A percentile compares a stretch with the other conserved stretches of the same genome.
phyloP scores from a whole-genome alignment of 2,113 vertebrate species.

The Hemiscyllium ocellatum region DNA sequence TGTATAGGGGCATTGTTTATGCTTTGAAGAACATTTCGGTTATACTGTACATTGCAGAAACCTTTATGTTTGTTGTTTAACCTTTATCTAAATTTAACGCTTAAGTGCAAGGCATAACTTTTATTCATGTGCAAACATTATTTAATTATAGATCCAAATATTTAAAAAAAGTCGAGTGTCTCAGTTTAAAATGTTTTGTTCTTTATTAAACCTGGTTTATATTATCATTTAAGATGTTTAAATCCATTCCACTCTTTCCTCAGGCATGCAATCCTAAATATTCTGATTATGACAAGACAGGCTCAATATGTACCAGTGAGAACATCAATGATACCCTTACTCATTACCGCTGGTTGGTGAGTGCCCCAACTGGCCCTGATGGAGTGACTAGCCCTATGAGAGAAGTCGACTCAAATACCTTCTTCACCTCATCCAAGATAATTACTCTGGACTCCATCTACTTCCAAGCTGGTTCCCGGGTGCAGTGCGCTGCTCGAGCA shows the following conservation, averaged over 20 bases:
- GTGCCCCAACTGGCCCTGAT: slow-evolving; percentile 73
- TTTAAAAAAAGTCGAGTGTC: background rate
- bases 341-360: slow-evolving; percentile 81
- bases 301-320: slow-evolving; percentile 81
- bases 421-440: slow-evolving; percentile 89
- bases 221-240: background rate
- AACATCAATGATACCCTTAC: slow-evolving; percentile 84
- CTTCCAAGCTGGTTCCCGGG: slow-evolving; percentile 83
- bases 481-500: slow-evolving; percentile 82
- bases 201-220: background rate
- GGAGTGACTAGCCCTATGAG: slow-evolving; percentile 84
- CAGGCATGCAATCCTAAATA: slow-evolving; percentile 88
- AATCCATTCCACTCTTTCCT: slow-evolving; percentile 37
- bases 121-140: background rate
- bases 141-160: background rate
- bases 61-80: background rate
- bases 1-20: background rate
- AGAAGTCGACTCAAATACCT: slow-evolving; percentile 88
- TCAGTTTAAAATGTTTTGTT: background rate
- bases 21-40: background rate
- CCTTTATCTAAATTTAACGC: background rate
- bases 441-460: slow-evolving; percentile 87
- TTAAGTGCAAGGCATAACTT: background rate
- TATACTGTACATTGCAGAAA: background rate
- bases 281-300: slow-evolving; percentile 79